Evolutionary conservation across 1,140 invertebrate genomes (phyloP), one percentile per base, ranked within the genome.

Genomic region (Bombyx mori): DNA sequence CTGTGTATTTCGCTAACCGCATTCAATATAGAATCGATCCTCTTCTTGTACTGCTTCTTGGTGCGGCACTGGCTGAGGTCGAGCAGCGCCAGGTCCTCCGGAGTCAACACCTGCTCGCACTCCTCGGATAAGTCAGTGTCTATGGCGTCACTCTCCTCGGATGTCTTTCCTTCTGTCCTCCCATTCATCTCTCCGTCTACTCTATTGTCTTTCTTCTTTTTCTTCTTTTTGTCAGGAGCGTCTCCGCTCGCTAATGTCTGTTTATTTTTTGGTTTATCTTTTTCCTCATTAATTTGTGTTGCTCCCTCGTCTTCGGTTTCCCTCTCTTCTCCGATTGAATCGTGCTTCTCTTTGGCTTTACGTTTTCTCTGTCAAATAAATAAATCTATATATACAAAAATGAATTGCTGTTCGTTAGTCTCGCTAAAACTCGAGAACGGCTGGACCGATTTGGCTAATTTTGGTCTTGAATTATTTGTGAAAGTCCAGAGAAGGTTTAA

Each of bases 101-200:
- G 72, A 6, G 66, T 68, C 6, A 86, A 12, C 22, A 75, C 9
- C 53, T 75, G 46, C 10, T 75, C 68, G 8, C 60, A 65, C 7
- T 76, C 71, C 58, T 82, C 76, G 45, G 72, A 51, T 8, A 80
- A 54, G 26, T 84, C 83, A 43, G 77, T 78, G 47, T 84, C 79
- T 54, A 83, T 82, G 0, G 70, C 70, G 45, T 84, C 81, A 61
- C 68, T 77, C 58, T 79, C 77, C n/a, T 44, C 52, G 9, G 35
- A 35, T 12, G 7, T 54, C 22, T 44, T 43, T 35, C 26, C 26
- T 5, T 35, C 26, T 35, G 26, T 5, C 26, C 26, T 35, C 26
- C 4, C 26, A 5, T 35, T 35, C 26, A 35, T 35, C 10, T 44
- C 43, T 7, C 43, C 52, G 5, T 8, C 52, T 44, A 26, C 7